Conservation (phyloP, 2,113 vertebrate species). For the Casuarius casuarius region DNA sequence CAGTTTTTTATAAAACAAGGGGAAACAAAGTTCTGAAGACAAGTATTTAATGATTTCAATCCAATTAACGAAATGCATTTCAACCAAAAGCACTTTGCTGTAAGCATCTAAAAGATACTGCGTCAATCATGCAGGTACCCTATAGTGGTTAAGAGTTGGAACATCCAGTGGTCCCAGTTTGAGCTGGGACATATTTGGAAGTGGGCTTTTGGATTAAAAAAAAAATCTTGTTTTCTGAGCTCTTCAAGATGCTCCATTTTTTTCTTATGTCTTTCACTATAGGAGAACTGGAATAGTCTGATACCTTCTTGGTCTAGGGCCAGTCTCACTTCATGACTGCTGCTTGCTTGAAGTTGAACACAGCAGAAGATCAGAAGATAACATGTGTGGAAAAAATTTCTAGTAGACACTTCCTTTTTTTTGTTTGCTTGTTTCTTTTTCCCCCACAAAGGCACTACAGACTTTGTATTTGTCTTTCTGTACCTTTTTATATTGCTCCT, state of each 20-base stretch:
- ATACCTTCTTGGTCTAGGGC: not conserved
- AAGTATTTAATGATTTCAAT: not conserved
- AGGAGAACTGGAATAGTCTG: not conserved
- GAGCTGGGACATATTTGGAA: not conserved
- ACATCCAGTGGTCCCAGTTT: not conserved
- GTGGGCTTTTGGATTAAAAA: not conserved
- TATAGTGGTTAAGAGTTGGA: not conserved
- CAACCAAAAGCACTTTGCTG: not conserved
- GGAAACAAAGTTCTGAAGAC: not conserved
- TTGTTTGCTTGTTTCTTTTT: not conserved
- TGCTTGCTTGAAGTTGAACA: not conserved
- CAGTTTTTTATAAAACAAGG: not conserved
- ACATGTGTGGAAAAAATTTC: not conserved
- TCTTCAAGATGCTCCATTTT: not conserved
- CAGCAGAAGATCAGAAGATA: not conserved
- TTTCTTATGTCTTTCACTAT: too few relatives aligned
- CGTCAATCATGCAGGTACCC: not conserved
- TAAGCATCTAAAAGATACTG: not conserved
- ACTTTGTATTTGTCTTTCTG: too few relatives aligned
- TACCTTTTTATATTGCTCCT: too few relatives aligned
- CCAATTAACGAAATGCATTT: not conserved
- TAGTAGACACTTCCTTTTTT: not conserved
- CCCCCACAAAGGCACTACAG: not conserved
- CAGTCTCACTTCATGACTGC: not conserved
- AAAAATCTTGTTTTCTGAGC: not conserved